Base-by-base conservation (phyloP, 2,888 invertebrate species). In the Boloria selene region DNA sequence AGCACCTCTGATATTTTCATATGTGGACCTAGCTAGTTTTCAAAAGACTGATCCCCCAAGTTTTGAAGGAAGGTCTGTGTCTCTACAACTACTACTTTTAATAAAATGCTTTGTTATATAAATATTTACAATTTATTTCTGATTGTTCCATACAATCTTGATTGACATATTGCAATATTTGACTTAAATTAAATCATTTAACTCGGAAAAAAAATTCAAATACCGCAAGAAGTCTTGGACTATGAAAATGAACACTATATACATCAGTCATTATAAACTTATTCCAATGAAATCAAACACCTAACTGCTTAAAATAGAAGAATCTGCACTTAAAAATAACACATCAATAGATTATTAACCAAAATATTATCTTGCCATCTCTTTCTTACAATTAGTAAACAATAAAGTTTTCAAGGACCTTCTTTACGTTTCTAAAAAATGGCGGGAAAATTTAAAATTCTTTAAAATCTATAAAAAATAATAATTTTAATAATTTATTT, bases 41-140 rank as follows among this genome's bases (percentile, higher is more conserved):
- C 3, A 3, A 22, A 22, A 22, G 22, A 22, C 22, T 22, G 22
- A 22, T 22, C 22, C 3, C 22, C 22, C 22, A 22, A 22, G 22
- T 22, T 22, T 22, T 22, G 22, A 22, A 22, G 22, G 22, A 3
- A 22, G 22, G 22, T 3, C 22, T 3, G 3, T 22, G 22, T 3
- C 1, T 22, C 22, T 22, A 22, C n/a, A n/a, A n/a, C n/a, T n/a
- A 22, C 22, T 22, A 22, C 22, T 22, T 22, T 22, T 22, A 84
- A 82, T 79, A 77, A 86, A 86, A 86, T 77, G 65, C 73, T 72
- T 67, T 64, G 74, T 61, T 84, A 79, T 86, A 85, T 83, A 87
- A 88, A 87, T 87, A 87, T 89, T 86, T 89, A 88, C 88, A 88
- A 67, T 87, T 86, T 87, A 86, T 77, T 86, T 82, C 74, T 70